Conservation (phyloP, 2,797 vertebrate genomes). For the Threskiornis aethiopicus region DNA sequence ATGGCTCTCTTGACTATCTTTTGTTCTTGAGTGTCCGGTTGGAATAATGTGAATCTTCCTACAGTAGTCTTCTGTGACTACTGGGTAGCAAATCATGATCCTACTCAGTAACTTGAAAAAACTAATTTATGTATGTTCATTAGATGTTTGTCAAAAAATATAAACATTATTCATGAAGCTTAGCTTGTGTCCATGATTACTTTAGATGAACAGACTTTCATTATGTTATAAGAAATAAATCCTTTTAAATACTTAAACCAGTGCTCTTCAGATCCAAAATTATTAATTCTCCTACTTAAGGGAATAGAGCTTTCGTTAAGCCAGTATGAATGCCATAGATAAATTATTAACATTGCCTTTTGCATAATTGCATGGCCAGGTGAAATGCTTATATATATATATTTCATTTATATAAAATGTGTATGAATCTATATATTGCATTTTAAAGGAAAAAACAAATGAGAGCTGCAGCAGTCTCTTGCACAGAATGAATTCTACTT, state of each 20-base stretch:
- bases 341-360: conserved; percentile 11
- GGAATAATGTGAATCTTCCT: background rate
- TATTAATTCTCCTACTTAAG: conserved; percentile 46
- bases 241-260: conserved; percentile 40
- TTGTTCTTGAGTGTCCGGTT: background rate
- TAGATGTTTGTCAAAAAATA: conserved; percentile 33
- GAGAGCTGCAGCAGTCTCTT: background rate
- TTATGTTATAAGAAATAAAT: conserved; percentile 38
- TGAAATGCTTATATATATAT: background rate
- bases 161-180: conserved; percentile 28
- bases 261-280: conserved; percentile 14
- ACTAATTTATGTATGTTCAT: conserved; percentile 8
- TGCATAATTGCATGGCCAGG: conserved; percentile 15
- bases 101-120: background rate
- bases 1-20: background rate
- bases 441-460: conserved; percentile 21
- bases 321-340: background rate
- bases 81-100: background rate
- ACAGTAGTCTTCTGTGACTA: background rate
- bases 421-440: background rate
- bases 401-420: background rate
- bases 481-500: background rate
- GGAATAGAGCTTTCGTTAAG: conserved; percentile 23
- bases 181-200: background rate
- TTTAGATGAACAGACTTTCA: conserved; percentile 11